These are phyloP conservation scores for Cyprinodon brontotheroides DNA, from an alignment of 2,113 vertebrate genomes.

Conservation along the genomic window DNA sequence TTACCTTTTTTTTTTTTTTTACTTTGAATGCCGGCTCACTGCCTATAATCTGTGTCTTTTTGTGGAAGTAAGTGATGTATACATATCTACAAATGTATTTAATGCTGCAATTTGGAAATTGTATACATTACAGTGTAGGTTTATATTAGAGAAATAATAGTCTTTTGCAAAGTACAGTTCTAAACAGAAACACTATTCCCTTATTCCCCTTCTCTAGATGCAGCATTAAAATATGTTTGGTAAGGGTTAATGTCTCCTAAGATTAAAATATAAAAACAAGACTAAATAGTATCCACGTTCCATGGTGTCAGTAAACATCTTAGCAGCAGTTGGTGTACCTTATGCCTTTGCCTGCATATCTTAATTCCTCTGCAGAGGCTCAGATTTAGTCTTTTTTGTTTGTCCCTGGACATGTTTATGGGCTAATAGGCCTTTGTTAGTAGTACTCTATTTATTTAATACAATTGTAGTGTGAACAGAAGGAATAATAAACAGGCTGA, in stretches of 20 bases:
- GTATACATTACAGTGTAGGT: not conserved
- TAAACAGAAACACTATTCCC: not conserved
- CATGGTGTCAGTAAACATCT: slow-evolving; percentile 43
- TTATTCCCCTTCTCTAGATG: slow-evolving; percentile 16
- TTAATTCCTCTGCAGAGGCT: slow-evolving; percentile 67
- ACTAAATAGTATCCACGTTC: slow-evolving; percentile 54
- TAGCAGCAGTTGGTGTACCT: slow-evolving; percentile 42
- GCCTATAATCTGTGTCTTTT: not conserved
- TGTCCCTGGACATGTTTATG: slow-evolving; percentile 80
- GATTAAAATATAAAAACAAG: slow-evolving; percentile 36
- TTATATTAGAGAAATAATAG: not conserved
- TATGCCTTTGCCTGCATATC: slow-evolving; percentile 56
- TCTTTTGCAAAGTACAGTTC: not conserved
- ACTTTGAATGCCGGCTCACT: not conserved
- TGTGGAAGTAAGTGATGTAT: not conserved
- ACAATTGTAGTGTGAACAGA: slow-evolving; percentile 86
- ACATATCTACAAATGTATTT: not conserved
- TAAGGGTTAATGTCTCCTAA: slow-evolving; percentile 17
- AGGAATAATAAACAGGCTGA: slow-evolving; percentile 92
- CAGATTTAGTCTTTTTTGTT: slow-evolving; percentile 72
- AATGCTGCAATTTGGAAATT: not conserved
- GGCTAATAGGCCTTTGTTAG: slow-evolving; percentile 77
- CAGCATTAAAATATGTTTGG: slow-evolving; percentile 34
- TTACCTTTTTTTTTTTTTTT: not conserved
- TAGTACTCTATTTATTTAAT: slow-evolving; percentile 86